Percentiles rank a stretch among this genome's conserved stretches.
Evolutionary conservation across 2,113 vertebrate genomes (phyloP).

Genomic region (Benthochromis sp.): DNA sequence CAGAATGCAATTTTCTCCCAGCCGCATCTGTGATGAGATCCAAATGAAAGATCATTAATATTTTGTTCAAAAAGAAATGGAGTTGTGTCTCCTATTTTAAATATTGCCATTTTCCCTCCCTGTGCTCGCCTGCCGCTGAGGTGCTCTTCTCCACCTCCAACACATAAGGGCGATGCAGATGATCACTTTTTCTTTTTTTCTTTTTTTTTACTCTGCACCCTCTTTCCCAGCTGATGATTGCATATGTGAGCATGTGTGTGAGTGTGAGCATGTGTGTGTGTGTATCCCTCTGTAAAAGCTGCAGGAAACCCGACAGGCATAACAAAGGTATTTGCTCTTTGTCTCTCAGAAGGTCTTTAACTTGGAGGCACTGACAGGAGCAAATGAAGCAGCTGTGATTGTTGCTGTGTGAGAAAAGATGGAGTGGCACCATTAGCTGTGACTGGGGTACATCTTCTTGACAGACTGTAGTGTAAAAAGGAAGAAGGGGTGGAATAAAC

Average conservation of each 20-base stretch:
- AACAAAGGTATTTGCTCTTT: slow-evolving; percentile 39
- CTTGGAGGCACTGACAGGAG: slow-evolving; percentile 40
- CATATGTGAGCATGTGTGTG: neutral
- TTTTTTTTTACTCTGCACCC: neutral
- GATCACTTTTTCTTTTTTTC: slow-evolving; percentile 33
- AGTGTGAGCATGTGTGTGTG: neutral
- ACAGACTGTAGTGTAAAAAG: neutral
- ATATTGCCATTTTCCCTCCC: slow-evolving; percentile 48
- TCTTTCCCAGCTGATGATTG: slow-evolving; percentile 17
- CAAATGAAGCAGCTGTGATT: slow-evolving; percentile 28
- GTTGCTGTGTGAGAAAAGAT: slow-evolving; percentile 22
- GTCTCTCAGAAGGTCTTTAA: slow-evolving; percentile 57
- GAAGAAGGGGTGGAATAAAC: neutral
- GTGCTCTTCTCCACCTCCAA: slow-evolving; percentile 27
- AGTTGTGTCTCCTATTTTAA: slow-evolving; percentile 54
- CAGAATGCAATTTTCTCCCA: slow-evolving; percentile 83
- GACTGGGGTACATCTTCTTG: neutral
- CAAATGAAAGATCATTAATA: slow-evolving; percentile 81
- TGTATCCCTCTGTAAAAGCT: slow-evolving; percentile 5
- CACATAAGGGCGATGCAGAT: slow-evolving; percentile 35
- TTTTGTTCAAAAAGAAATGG: slow-evolving; percentile 68
- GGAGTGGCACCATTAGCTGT: slow-evolving; percentile 19
- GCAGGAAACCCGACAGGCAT: slow-evolving; percentile 24
- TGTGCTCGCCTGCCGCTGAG: neutral
- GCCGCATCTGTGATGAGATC: slow-evolving; percentile 80